Conservation (phyloP, 2,797 vertebrate species). For the Staurois parvus region DNA sequence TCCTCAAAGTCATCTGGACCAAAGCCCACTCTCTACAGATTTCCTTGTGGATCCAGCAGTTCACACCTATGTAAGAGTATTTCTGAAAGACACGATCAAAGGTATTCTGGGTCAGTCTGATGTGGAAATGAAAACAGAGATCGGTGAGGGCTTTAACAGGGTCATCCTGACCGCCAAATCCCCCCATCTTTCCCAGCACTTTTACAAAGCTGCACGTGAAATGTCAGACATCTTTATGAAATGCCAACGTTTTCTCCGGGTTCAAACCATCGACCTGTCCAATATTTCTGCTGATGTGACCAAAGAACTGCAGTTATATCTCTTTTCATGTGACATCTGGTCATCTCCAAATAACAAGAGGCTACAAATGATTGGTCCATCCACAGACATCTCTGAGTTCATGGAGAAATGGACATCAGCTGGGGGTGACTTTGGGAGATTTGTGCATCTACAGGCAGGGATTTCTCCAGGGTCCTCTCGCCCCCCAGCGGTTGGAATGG, state of each 20-base stretch:
- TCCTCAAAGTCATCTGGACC: neutral
- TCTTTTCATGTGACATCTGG: conserved; percentile 47
- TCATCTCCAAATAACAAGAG: neutral
- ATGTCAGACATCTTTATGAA: conserved; percentile 60
- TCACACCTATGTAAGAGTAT: conserved; percentile 56
- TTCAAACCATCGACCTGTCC: conserved; percentile 68
- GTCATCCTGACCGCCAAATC: conserved; percentile 57
- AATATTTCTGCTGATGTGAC: neutral
- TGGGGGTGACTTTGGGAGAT: neutral
- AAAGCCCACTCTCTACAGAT: neutral
- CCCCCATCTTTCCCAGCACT: conserved; percentile 1
- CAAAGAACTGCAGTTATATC: neutral
- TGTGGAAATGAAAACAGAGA: fast-evolving
- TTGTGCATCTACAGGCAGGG: too few species aligned
- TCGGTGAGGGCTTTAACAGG: neutral
- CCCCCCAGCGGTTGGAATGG: neutral
- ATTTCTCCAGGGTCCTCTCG: neutral
- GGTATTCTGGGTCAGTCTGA: neutral
- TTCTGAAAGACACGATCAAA: conserved; percentile 3
- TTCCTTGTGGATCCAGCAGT: conserved; percentile 62
- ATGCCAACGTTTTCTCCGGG: conserved; percentile 60
- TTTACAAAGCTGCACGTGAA: neutral
- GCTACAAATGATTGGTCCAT: conserved; percentile 71
- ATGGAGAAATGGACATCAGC: conserved; percentile 3
- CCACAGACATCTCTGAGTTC: conserved; percentile 65